Evolutionary conservation across 2,113 vertebrate species (phyloP), one percentile per base, ranked within the genome.

Genomic region (Meles meles): DNA sequence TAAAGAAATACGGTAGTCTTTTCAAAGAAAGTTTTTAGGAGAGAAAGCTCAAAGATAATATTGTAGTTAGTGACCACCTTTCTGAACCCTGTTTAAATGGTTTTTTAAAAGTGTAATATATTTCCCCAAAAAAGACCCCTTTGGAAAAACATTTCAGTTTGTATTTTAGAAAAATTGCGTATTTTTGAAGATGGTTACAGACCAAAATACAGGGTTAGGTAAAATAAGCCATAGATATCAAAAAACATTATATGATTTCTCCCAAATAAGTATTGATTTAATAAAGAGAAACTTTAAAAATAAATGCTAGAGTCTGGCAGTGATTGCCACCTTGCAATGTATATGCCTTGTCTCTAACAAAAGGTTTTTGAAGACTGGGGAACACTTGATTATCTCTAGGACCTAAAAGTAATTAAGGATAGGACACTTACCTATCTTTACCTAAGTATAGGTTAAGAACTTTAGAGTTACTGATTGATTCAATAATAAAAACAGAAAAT

Each of bases 1-100:
- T 63, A 76, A 93, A 77, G 65, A 86, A 55, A 55, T 69, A 74
- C 47, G 7, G 8, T 81, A 49, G 10, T 72, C 23, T 82, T 17
- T 93, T 74, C 4, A 83, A 95, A 94, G 65, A 87, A 96, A 72
- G 5, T 21, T 65, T 83, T 89, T 83, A 87, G 88, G 97, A 87
- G 67, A 80, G 18, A 93, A 95, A 86, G 34, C 15, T 71, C 55
- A 85, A 93, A 61, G 55, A 69, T 69, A 85, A 37, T 42, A 71
- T 72, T 86, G n/a, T 52, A 86, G 55, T 49, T 34, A 65, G 7
- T 31, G 31, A 20, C 4, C 17, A 20, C 3, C 7, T 49, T 67
- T 96, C 55, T 72, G 52, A 79, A 63, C 17, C 2, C 21, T 81
- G 63, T 81, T 90, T 88, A 81, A 95, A 34, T 67, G 34, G 63